Base-by-base conservation (phyloP, 2,113 vertebrate species). In the Talpa occidentalis region DNA sequence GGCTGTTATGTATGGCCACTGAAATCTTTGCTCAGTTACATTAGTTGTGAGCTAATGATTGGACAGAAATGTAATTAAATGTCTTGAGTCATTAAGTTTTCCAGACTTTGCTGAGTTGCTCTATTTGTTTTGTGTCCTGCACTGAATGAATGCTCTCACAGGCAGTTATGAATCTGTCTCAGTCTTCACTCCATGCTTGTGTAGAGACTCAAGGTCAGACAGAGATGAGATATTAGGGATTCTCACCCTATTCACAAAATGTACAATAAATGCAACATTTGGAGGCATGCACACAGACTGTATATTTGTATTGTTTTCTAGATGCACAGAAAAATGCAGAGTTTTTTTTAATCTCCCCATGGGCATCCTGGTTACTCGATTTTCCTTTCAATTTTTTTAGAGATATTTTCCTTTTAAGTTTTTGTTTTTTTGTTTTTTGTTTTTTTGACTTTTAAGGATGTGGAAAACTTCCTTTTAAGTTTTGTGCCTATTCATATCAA, bases 341-440 rank as follows among this genome's bases (percentile, higher is more conserved):
- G 26, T 6, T 3, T 59, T 90, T 92, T 84, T 77, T 62, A n/a
- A 67, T 40, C 1, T 3, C 2, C 26, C 3, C 44, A 1, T 26
- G 22, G 0, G n/a, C 3, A 70, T 26, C 5, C 7, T 1, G 32
- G 56, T 74, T 12, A 1, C 1, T 1, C 26, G 24, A 60, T 37
- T 85, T 81, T 47, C 0, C 12, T 83, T 82, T 83, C 12, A 37
- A 22, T 2, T 3, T 54, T 72, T 69, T 54, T 60, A 17, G 4
- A 5, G 16, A 16, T 52, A 17, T 52, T 84, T 81, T 47, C 0
- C 11, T 79, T 82, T 83, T 15, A 44, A 21, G 3, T 3, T 54
- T 76, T 69, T 52, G 16, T n/a, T 52, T 24, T 17, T 76, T 74
- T 76, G 10, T 49, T 52, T 17, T 44, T 44, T 44, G 9, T 52